phyloP scores from a whole-genome alignment of 2,113 vertebrate species.

The Coregonus clupeaformis region DNA sequence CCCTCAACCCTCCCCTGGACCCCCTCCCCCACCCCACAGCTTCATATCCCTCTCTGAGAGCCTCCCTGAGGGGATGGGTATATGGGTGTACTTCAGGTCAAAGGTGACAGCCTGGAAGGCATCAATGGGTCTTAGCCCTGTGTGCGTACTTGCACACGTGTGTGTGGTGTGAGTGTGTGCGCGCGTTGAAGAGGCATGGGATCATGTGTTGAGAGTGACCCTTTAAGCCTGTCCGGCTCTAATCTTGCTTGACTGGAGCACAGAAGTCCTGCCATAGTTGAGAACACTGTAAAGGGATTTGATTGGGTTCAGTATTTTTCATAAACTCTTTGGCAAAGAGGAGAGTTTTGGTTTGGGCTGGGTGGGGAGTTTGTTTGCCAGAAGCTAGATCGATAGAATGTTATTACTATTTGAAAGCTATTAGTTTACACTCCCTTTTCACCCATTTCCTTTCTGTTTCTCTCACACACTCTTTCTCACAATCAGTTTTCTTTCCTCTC shows the following conservation, averaged over 20 bases:
- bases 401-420: background rate
- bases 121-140: constrained; percentile 22
- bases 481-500: too few relatives aligned
- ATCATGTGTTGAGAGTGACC: constrained; percentile 23
- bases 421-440: background rate
- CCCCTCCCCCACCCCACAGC: background rate
- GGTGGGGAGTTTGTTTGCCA: constrained; percentile 8
- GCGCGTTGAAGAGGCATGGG: background rate
- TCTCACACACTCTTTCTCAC: too few relatives aligned
- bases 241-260: constrained; percentile 33
- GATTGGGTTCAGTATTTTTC: constrained; percentile 18
- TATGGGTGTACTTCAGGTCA: background rate
- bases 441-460: background rate
- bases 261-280: constrained; percentile 26
- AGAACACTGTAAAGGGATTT: constrained; percentile 60
- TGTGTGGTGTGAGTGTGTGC: too few relatives aligned
- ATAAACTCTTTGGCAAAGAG: constrained; percentile 32
- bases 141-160: too few relatives aligned
- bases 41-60: background rate
- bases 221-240: constrained; percentile 38
- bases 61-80: background rate
- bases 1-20: background rate
- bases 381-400: background rate
- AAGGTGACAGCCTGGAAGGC: constrained; percentile 2
- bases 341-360: constrained; percentile 8